Evolutionary conservation across 2,797 vertebrate genomes (phyloP), one percentile per base, ranked within the genome.

Genomic region (Rhadinocentrus ornatus): DNA sequence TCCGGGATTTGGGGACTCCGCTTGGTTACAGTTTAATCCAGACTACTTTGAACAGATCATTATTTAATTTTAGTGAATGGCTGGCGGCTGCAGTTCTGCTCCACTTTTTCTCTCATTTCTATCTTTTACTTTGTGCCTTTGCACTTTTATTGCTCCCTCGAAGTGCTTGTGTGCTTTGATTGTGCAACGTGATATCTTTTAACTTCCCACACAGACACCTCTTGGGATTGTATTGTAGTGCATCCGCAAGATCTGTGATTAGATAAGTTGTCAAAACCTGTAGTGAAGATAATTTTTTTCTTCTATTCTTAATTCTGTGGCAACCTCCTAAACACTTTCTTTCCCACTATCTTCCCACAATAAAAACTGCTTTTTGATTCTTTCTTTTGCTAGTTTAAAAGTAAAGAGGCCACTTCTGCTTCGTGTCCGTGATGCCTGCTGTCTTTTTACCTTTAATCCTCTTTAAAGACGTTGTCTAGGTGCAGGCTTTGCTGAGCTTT

Each of bases 1-100:
- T 85, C 84, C 80, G 54, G 77, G 80, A 75, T 85, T 89, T 80
- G 64, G 31, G 46, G 62, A 62, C 68, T 75, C 44, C 53, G 35
- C 39, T 81, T 66, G 59, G 81, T 79, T 73, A 80, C 86, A 87
- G 75, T 86, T 88, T 84, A 90, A 92, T 89, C 86, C 76, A 76
- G 71, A 75, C 72, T 75, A 55, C 73, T 76, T 78, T 78, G 62
- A 77, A 62, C 31, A 41, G 37, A 68, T 65, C 66, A 31, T 77
- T 57, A 64, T 58, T 80, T 73, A 3, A 60, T 22, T 18, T 32
- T 2, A 1, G 29, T 63, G 8, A 73, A 41, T 16, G 5, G 34
- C 32, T 48, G 64, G 32, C 44, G n/a, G 62, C 44, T 52, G 15
- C 3, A 26, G 46, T 57, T 56, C 4, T 16, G 0, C 31, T 39